These are phyloP conservation scores for Meiosimyza platycephala DNA, from an alignment of 2,888 invertebrate species.

Conservation along the genomic window DNA sequence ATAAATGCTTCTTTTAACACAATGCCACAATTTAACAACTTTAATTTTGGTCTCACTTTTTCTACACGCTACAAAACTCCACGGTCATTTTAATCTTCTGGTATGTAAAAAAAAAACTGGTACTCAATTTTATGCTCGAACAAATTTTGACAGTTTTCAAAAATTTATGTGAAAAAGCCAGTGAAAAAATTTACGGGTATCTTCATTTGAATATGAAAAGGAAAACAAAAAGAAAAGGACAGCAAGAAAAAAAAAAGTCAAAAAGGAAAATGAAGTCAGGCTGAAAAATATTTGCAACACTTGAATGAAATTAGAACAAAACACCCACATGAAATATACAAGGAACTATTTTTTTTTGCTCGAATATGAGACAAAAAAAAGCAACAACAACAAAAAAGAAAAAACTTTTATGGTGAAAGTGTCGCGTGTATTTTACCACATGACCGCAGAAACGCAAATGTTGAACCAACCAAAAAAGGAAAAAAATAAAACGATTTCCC, in stretches of 20 bases:
- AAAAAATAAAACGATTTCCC: neutral
- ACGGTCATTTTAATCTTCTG: too few relatives aligned
- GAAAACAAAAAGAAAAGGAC: neutral
- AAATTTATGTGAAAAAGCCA: constrained; percentile 28
- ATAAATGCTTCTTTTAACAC: too few relatives aligned
- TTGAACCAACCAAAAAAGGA: neutral
- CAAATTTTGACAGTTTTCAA: constrained; percentile 32
- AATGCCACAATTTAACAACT: too few relatives aligned
- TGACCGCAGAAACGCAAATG: neutral
- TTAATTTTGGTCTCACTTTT: too few relatives aligned
- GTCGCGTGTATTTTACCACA: neutral
- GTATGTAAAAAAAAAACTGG: neutral
- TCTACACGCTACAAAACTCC: too few relatives aligned
- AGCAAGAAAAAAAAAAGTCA: neutral
- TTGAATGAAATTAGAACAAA: constrained; percentile 20
- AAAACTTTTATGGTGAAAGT: neutral
- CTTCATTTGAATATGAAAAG: constrained; percentile 9
- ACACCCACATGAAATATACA: too few relatives aligned
- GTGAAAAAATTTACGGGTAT: neutral
- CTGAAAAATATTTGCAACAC: constrained; percentile 31
- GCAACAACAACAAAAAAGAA: neutral
- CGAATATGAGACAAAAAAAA: too few relatives aligned
- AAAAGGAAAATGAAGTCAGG: constrained; percentile 23
- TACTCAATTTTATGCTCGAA: constrained; percentile 33
- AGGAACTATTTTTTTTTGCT: too few relatives aligned